Base-by-base conservation (phyloP, 2,888 invertebrate genomes). In the Linnaemya vulpina region DNA sequence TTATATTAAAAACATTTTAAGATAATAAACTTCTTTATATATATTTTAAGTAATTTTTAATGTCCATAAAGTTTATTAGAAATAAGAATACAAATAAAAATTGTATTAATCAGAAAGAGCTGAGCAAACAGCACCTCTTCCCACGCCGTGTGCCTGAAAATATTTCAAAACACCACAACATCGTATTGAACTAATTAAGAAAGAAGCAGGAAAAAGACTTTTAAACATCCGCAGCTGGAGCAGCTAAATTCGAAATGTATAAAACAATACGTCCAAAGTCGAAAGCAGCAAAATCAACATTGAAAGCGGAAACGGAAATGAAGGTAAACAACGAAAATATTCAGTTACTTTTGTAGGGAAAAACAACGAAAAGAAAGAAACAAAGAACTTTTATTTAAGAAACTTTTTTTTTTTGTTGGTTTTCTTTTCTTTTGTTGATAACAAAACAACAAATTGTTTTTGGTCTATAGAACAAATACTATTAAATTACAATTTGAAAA, bases 161-260 rank as follows among this genome's bases (percentile, higher is more conserved):
- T 49, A 73, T 49, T 8, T 1, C 73, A 60, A 46, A n/a, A 53
- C 63, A 63, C 83, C 75, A 68, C 76, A 73, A 80, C 58, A 78
- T 58, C 43, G 71, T 79, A 68, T 84, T 80, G 46, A 76, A 80
- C 80, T 84, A 80, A 84, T 84, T 81, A 78, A 78, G 63, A 70
- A 84, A 80, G 60, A 60, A 80, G 73, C 49, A 80, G 75, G 30
- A 73, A 55, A 74, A 77, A 77, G 17, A 77, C 17, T 68, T 70
- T 38, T 35, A 17, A 65, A 68, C 67, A 75, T 79, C 70, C 76
- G 71, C 67, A 65, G 25, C 22, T 13, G 53, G 35, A 51, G 17
- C 58, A 71, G 35, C n/a, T 71, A 63, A 35, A 62, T 55, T 62
- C 25, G 35, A 43, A 70, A 63, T 51, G 17, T 46, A 40, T 38